phyloP scores from a whole-genome alignment of 2,888 invertebrate genomes.

The Drosophila parthenogenetica region DNA sequence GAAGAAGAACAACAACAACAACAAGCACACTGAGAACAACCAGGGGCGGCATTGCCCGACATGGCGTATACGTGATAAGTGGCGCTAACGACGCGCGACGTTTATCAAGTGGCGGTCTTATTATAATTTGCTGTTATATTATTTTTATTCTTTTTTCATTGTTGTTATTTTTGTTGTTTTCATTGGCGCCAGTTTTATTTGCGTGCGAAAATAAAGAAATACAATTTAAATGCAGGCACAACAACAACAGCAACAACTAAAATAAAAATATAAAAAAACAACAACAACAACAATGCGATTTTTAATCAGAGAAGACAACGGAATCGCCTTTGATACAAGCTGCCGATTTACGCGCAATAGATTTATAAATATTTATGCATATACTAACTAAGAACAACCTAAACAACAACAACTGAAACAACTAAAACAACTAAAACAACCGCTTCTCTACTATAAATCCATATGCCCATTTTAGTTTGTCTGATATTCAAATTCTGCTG shows the following conservation, averaged over 20 bases:
- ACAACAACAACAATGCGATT: slow-evolving; percentile 26
- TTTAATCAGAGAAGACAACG: slow-evolving; percentile 48
- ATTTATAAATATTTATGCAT: slow-evolving; percentile 48
- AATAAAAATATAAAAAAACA: slow-evolving; percentile 20
- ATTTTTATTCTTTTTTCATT: slow-evolving; percentile 25
- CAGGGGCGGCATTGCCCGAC: slow-evolving; percentile 66
- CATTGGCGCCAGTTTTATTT: slow-evolving; percentile 80
- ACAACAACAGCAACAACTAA: slow-evolving; percentile 18
- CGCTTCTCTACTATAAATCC: slow-evolving; percentile 1
- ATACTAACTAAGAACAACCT: slow-evolving; percentile 14
- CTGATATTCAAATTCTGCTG: slow-evolving; percentile 5
- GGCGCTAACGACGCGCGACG: slow-evolving; percentile 80
- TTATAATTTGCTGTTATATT: slow-evolving; percentile 46
- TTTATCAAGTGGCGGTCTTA: slow-evolving; percentile 74
- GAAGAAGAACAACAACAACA: not conserved
- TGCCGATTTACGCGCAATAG: slow-evolving; percentile 54
- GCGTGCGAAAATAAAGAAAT: slow-evolving; percentile 72
- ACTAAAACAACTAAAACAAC: slow-evolving; percentile 9
- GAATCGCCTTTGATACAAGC: slow-evolving; percentile 41
- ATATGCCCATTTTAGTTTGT: slow-evolving; percentile 12
- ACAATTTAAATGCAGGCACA: slow-evolving; percentile 65
- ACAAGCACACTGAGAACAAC: slow-evolving; percentile 1
- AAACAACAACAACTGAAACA: slow-evolving; percentile 11
- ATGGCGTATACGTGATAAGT: slow-evolving; percentile 80
- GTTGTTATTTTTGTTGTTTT: slow-evolving; percentile 40